phyloP scores from a whole-genome alignment of 2,888 invertebrate species.

The Ichneumon xanthorius region DNA sequence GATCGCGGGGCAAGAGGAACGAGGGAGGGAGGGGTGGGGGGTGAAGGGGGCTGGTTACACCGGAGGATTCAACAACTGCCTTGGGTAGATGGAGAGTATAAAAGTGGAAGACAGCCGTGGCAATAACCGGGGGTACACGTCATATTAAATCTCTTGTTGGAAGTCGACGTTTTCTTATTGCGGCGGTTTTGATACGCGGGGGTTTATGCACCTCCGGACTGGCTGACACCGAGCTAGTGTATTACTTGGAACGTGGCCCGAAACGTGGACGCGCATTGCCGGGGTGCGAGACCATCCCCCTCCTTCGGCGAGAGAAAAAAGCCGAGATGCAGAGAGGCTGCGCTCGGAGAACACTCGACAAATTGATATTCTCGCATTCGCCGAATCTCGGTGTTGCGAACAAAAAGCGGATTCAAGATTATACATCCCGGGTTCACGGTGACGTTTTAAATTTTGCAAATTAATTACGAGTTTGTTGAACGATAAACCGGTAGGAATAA shows the following conservation, averaged over 20 bases:
- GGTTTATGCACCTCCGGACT: constrained; percentile 72
- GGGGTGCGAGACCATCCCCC: constrained; percentile 9
- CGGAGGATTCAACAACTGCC: constrained; percentile 42
- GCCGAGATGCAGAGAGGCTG: no score
- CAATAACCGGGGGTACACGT: constrained; percentile 77
- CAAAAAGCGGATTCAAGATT: background rate
- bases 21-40: background rate
- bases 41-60: constrained; percentile 33
- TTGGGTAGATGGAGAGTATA: constrained; percentile 39
- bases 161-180: constrained; percentile 74
- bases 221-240: constrained; percentile 71
- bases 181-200: constrained; percentile 71
- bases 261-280: constrained; percentile 32
- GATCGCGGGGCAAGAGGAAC: constrained; percentile 43
- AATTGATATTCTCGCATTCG: constrained; percentile 53
- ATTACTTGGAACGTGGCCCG: constrained; percentile 72
- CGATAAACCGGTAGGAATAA: background rate
- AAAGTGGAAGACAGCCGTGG: constrained; percentile 68
- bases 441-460: background rate
- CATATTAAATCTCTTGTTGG: constrained; percentile 76
- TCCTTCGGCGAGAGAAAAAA: background rate
- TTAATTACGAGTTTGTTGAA: background rate
- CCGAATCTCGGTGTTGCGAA: background rate
- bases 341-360: constrained; percentile 37
- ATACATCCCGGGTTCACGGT: background rate